Evolutionary conservation across 2,797 vertebrate genomes (phyloP), one percentile per base, ranked within the genome.

Genomic region (Ispidina picta): DNA sequence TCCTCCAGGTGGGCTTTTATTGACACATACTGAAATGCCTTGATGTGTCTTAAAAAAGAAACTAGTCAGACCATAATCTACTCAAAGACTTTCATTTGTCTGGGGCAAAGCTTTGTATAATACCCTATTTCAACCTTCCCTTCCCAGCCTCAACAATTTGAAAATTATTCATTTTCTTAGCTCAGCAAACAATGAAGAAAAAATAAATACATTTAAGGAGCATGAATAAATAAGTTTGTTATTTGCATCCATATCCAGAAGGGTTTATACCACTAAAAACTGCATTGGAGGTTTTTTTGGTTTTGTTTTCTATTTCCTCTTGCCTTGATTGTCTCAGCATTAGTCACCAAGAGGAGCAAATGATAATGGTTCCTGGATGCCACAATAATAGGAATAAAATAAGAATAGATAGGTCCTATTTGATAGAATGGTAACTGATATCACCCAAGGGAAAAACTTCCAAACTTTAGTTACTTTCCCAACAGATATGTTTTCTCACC

Each of bases 1-100:
- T 96, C 70, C 86, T 94, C 95, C 90, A 91, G 86, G 91, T 95
- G 90, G 84, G 62, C 94, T 97, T 96, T 96, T 94, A 95, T 90
- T 93, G 95, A 96, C 77, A 90, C 54, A 72, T 64, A 66, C 63
- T 44, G 69, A 92, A 95, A 93, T 70, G 79, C 81, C 92, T 94
- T 93, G 93, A 97, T 96, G 79, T 96, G 46, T 51, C 63, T 94
- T 93, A 76, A 93, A 88, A 93, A 71, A 92, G 86, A 71, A 84
- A 84, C 74, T 70, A 87, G 65, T 78, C 58, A 82, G 72, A 60
- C 43, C 69, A 29, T 94, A 92, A 95, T 93, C 92, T 82, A 80
- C 46, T 95, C 65, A 75, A 90, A 90, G 82, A 69, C 48, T 92
- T 92, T 82, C 83, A 75, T 89, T 94, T 96, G 92, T 83, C 90